Base-by-base conservation (phyloP, 2,797 vertebrate species). In the Yasuhikotakia modesta region DNA sequence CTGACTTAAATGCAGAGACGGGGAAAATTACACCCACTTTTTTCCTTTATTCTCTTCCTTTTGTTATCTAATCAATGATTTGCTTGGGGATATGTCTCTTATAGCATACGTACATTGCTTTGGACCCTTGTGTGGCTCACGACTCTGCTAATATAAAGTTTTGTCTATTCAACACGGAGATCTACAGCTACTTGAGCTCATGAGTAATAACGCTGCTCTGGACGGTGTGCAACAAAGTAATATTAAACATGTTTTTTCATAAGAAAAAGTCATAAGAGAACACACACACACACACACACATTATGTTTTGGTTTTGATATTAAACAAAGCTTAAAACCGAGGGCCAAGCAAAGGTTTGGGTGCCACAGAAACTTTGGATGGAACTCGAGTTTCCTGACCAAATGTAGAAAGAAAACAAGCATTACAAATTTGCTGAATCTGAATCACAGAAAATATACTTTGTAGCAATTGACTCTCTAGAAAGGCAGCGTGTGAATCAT, bases 11-110 rank as follows among this genome's bases (percentile, higher is more conserved):
- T 66, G 27, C 22, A 57, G 5, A 66, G 35, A 46, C 1, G 35
- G 35, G 30, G 4, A 58, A 14, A 32, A 46, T 32, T 16, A 32
- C 24, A 58, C 12, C 13, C 1, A 14, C 1, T 12, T 65, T 32
- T 39, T 39, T 7, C 27, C 6, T 65, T 46, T 16, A 16, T 71
- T 24, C 10, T 24, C 30, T 76, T 74, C 27, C 72, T 67, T 76
- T 63, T 72, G 57, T 24, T 76, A 86, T 84, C 76, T 53, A 85
- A 90, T 91, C 89, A 88, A 90, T 90, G 88, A 89, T 87, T 86
- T 88, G 83, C 82, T 84, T 73, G 46, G 82, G 86, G 84, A 84
- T 86, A 79, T 81, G 81, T 81, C 80, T 86, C 52, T 82, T 60
- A 73, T 80, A 86, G 84, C 86, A 86, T 76, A 75, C 53, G 30